These are phyloP conservation scores for Tympanuchus pallidicinctus DNA, from an alignment of 2,113 vertebrate genomes.

Conservation along the genomic window DNA sequence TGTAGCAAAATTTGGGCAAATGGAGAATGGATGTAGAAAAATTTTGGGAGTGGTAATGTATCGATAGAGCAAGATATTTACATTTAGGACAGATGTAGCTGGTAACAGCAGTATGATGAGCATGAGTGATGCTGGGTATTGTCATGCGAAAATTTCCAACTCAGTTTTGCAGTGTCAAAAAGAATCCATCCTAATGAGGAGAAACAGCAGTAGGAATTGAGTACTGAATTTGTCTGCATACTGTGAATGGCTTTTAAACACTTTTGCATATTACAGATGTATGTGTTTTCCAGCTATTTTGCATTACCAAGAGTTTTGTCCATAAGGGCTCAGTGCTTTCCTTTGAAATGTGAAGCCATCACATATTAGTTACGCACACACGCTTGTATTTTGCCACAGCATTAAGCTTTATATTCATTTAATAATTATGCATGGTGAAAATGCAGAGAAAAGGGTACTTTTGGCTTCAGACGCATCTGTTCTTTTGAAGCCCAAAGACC, in stretches of 20 bases:
- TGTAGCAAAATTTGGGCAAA: not conserved
- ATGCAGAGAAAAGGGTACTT: not conserved
- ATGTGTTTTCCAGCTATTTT: not conserved
- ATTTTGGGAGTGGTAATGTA: not conserved
- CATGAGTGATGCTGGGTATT: not conserved
- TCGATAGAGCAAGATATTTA: not conserved
- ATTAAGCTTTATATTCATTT: not conserved
- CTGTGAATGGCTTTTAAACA: not conserved
- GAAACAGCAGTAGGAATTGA: not conserved
- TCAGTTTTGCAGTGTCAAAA: not conserved
- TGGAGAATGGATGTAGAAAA: fast-evolving
- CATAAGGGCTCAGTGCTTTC: not conserved
- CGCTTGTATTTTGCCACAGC: not conserved
- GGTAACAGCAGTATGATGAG: not conserved
- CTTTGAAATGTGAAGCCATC: not conserved
- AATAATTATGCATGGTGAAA: not conserved
- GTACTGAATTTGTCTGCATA: not conserved
- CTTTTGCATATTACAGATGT: not conserved
- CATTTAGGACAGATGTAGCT: not conserved
- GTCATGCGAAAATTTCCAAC: not conserved
- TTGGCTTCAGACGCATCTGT: not conserved
- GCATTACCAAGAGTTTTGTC: not conserved
- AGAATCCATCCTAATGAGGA: not conserved
- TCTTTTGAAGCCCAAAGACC: not conserved
- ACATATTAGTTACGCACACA: not conserved